Conservation (phyloP, 2,797 vertebrate genomes). For the Halcyon badia region DNA sequence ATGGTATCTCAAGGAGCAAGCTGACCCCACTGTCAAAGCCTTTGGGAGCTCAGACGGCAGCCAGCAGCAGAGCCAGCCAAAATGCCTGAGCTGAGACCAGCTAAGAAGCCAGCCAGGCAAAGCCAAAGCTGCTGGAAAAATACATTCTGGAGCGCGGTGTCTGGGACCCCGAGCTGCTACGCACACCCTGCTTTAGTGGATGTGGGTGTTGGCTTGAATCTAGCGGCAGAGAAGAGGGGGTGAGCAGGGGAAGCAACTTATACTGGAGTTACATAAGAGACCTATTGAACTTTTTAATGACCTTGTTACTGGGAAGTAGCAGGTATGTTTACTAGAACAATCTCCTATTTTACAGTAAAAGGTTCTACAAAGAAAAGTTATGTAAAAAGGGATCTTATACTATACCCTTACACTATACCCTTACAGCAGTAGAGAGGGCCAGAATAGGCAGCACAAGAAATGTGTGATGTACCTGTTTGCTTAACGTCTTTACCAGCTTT, state of each 20-base stretch:
- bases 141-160: conserved; percentile 10
- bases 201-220: conserved; percentile 41
- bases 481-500: not conserved
- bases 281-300: conserved; percentile 28
- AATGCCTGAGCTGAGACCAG: conserved; percentile 68
- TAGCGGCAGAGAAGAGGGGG: not conserved
- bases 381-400: not conserved
- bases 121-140: conserved; percentile 74
- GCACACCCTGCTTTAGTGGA: conserved; percentile 33
- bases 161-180: conserved; percentile 59
- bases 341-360: conserved; percentile 15
- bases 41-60: conserved; percentile 63
- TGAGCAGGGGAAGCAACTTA: not conserved
- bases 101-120: conserved; percentile 66
- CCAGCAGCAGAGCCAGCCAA: conserved; percentile 68
- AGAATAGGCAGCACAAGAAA: not conserved
- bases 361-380: not conserved
- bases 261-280: conserved; percentile 1
- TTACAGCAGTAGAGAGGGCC: not conserved
- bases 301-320: conserved; percentile 19
- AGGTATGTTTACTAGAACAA: conserved; percentile 52
- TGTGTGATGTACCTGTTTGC: not conserved
- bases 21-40: conserved; percentile 62
- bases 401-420: not conserved
- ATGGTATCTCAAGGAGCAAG: conserved; percentile 53